These are phyloP conservation scores for Ostrea denselamellosa DNA, from an alignment of 1,140 invertebrate species.

Conservation along the genomic window DNA sequence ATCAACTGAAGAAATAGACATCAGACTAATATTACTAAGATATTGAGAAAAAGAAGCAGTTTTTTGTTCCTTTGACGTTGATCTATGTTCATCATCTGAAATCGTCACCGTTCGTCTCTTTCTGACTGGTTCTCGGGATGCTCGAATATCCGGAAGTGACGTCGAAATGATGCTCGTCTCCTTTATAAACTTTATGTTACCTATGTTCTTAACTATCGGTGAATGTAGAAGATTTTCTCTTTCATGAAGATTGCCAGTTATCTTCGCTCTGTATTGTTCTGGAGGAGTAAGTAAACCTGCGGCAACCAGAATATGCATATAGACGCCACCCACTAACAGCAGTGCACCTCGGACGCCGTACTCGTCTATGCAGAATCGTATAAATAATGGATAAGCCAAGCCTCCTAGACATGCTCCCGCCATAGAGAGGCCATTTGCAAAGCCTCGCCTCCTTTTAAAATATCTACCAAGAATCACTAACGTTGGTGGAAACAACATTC, in stretches of 20 bases:
- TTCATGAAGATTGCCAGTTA: constrained; percentile 6
- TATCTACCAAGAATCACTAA: constrained; percentile 64
- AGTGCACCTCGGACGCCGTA: constrained; percentile 76
- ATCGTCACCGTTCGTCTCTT: constrained; percentile 13
- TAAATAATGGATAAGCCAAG: constrained; percentile 57
- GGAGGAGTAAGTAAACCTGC: constrained; percentile 51
- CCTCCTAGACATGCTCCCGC: constrained; percentile 54
- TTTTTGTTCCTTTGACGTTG: not conserved
- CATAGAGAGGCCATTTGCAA: constrained; percentile 60
- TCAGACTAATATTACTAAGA: constrained; percentile 1
- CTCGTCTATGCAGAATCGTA: constrained; percentile 53
- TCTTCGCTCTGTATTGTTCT: not conserved
- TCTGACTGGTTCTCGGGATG: not conserved
- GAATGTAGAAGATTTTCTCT: not conserved
- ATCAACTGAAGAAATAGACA: not conserved
- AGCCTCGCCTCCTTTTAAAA: constrained; percentile 62
- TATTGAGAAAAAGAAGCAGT: not conserved
- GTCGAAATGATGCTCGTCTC: not conserved
- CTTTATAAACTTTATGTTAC: too few relatives aligned
- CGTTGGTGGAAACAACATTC: constrained; percentile 54
- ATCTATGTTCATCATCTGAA: not conserved
- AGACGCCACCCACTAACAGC: constrained; percentile 85
- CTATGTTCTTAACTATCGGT: not conserved
- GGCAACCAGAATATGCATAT: constrained; percentile 49
- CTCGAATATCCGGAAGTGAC: not conserved